Evolutionary conservation across 2,113 vertebrate genomes (phyloP), one percentile per base, ranked within the genome.

Genomic region (Callochromis pleurospilus): DNA sequence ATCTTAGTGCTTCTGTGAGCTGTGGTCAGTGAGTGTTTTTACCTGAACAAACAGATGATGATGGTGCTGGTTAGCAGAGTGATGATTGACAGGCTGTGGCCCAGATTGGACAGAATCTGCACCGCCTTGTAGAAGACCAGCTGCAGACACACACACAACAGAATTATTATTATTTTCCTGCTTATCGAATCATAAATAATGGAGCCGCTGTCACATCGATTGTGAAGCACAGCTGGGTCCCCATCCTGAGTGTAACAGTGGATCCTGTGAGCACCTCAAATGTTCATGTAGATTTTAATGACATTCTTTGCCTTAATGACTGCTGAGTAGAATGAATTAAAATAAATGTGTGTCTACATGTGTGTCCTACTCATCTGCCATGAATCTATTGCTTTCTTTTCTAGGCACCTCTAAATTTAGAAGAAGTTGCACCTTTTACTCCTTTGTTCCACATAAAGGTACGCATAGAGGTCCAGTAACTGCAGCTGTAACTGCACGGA

Each of bases 21-120:
- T 55, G 83, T 85, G 81, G 79, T 12, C 15, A 73, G 17, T 15
- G 17, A 83, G 96, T 96, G 68, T 42, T 83, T 54, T 33, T 93
- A 99, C 98, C 98, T 97, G 96, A 97, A 99, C 21, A 97, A 95
- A 80, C 98, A 98, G 54, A 99, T 94, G 95, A 99, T 97, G 88
- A 97, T 92, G 96, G 98, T 97, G 91, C 98, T 98, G 0, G 97
- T 98, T 88, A 98, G 97, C 88, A 99, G 97, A 14, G 98, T 96
- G 47, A 98, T 97, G 5, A 99, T 97, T 19, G 98, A 99, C 0
- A 98, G 97, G 94, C 98, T 99, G 94, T 99, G 99, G 38, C 98
- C 98, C 21, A 99, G 97, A 0, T 98, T 98, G 94, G 99, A 98
- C 60, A 99, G 94, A 24, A 97, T 97, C 95, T 96, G 98, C 93